phyloP scores from a whole-genome alignment of 2,888 invertebrate species.

The Drosophila atripex region DNA sequence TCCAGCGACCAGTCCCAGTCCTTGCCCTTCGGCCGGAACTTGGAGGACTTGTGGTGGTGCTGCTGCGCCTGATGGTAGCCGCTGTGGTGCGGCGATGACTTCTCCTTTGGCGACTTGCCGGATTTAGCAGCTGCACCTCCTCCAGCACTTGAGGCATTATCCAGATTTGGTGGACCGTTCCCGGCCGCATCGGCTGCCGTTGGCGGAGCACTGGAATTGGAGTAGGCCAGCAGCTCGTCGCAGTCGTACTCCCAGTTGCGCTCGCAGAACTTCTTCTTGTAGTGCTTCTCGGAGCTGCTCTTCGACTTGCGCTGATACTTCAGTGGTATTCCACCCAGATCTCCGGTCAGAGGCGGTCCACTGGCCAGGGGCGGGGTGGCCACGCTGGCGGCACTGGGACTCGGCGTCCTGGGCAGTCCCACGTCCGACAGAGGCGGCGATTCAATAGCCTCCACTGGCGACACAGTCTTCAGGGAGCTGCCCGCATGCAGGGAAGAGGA shows the following conservation, averaged over 20 bases:
- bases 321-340: constrained; percentile 83
- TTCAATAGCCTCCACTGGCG: constrained; percentile 84
- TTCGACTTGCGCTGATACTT: constrained; percentile 86
- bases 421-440: constrained; percentile 85
- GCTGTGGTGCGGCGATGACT: constrained; percentile 57
- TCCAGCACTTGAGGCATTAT: constrained; percentile 5
- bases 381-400: constrained; percentile 81
- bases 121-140: constrained; percentile 41
- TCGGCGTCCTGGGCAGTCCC: constrained; percentile 83
- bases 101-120: constrained; percentile 67
- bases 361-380: constrained; percentile 79
- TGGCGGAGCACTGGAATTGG: constrained; percentile 73
- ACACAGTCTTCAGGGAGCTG: constrained; percentile 75
- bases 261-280: constrained; percentile 94
- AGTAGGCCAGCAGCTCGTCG: constrained; percentile 78
- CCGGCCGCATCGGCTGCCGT: constrained; percentile 81
- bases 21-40: constrained; percentile 89
- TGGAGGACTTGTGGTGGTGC: constrained; percentile 86
- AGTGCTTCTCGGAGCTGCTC: constrained; percentile 86
- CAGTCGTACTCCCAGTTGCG: constrained; percentile 87
- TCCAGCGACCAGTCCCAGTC: constrained; percentile 88
- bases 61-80: constrained; percentile 52
- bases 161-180: constrained; percentile 62
- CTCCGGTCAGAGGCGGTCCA: constrained; percentile 38
- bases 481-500: constrained; percentile 65